phyloP scores from a whole-genome alignment of 2,888 invertebrate species.

The Patella ulyssiponensis region DNA sequence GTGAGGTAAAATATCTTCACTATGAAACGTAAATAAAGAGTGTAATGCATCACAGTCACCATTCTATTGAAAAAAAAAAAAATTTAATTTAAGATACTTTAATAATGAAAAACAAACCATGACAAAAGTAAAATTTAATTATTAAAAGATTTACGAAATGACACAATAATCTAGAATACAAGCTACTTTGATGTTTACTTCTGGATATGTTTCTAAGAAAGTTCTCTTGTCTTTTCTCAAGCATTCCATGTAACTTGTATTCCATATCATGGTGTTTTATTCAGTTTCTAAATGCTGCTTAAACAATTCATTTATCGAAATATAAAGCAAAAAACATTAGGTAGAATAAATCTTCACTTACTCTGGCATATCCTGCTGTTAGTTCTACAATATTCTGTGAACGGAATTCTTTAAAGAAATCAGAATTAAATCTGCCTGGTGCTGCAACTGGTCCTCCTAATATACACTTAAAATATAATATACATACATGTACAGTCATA shows the following conservation, averaged over 20 bases:
- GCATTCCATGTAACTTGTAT: background rate
- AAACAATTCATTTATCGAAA: background rate
- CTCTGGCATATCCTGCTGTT: conserved; percentile 80
- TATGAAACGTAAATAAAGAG: conserved; percentile 80
- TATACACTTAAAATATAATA: conserved; percentile 75
- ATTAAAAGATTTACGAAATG: too few relatives aligned
- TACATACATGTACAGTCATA: background rate
- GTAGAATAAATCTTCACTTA: conserved; percentile 73
- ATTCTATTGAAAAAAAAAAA: conserved; percentile 47
- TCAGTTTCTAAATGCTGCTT: background rate
- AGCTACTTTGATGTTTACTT: too few relatives aligned
- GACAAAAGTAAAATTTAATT: too few relatives aligned
- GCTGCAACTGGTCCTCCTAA: conserved; percentile 75
- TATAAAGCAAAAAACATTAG: background rate
- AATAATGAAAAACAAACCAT: too few relatives aligned
- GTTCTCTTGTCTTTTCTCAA: background rate
- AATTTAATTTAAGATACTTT: too few relatives aligned
- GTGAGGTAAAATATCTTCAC: conserved; percentile 76
- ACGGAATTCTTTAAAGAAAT: conserved; percentile 81
- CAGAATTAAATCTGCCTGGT: conserved; percentile 78
- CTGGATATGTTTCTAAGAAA: too few relatives aligned
- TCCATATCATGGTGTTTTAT: too few relatives aligned
- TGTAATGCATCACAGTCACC: conserved; percentile 77
- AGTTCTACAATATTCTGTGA: conserved; percentile 78
- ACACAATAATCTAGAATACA: too few relatives aligned